phyloP scores from a whole-genome alignment of 2,113 vertebrate genomes.

The Apodemus speciosus region DNA sequence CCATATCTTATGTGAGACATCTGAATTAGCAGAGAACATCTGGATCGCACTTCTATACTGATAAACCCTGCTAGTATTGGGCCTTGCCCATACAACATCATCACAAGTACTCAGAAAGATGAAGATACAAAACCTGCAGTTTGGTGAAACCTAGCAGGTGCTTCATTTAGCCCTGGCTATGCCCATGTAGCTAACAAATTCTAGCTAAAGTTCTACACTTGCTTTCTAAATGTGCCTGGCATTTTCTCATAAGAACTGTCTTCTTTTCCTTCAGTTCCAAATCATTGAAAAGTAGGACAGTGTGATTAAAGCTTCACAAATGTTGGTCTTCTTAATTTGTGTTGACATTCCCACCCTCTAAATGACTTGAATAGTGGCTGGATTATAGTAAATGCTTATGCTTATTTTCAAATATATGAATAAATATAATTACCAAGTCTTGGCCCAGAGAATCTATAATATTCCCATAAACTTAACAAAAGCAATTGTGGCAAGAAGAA shows the following conservation, averaged over 20 bases:
- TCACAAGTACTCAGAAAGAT: too few species aligned
- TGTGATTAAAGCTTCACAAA: not conserved
- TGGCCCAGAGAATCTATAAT: not conserved
- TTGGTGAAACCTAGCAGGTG: not conserved
- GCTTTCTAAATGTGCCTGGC: not conserved
- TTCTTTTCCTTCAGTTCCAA: not conserved
- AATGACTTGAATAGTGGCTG: not conserved
- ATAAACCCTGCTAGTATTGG: accelerated
- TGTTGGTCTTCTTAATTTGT: not conserved
- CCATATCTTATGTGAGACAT: accelerated
- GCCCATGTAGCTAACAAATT: accelerated
- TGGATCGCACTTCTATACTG: accelerated
- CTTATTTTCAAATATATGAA: not conserved
- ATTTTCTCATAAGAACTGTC: not conserved
- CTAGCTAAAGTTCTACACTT: not conserved
- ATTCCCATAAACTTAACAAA: not conserved
- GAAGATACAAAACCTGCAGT: accelerated
- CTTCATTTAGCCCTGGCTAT: accelerated
- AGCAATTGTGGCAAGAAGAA: not conserved
- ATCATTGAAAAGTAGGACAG: not conserved
- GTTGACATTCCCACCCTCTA: not conserved
- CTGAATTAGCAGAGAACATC: accelerated
- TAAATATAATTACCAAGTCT: not conserved
- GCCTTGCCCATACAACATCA: accelerated
- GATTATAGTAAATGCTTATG: not conserved